Evolutionary conservation across 2,113 vertebrate genomes (phyloP), one percentile per base, ranked within the genome.

Genomic region (Fregetta grallaria): DNA sequence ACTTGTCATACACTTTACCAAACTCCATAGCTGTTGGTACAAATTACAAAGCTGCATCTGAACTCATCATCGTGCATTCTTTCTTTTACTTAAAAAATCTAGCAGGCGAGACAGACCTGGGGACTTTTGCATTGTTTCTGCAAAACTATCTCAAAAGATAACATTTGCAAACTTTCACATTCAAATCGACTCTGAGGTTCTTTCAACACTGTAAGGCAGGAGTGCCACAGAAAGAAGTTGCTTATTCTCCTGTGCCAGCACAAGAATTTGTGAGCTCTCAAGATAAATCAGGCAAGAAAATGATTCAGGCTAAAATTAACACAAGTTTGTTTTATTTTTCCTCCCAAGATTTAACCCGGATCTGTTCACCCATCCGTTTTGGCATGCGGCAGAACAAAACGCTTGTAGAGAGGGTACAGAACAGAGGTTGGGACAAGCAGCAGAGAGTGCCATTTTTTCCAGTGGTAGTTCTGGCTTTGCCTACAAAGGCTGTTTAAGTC

Each of bases 361-460:
- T 61, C 30, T 74, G 74, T 36, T 87, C 71, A 86, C 15, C 59
- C 63, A 73, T 32, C 9, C 1, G 1, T 67, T 90, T 3, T 44
- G 23, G 32, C 19, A 61, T 0, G 3, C 3, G 4, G 52, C 65
- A 97, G 66, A 89, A 36, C 22, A 68, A 79, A 88, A 83, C 7
- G 29, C 11, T 45, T 68, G 16, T n/a, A 30, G 32, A 74, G 32
- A 77, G 6, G 25, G 15, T 30, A 72, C 10, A 87, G 59, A 86
- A 44, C 21, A n/a, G 34, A 80, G 50, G 15, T 0, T 67, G 70
- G 59, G 56, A 94, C 27, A 62, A 53, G 42, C 50, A 71, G 2
- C 1, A 30, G n/a, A 67, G 21, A 2, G 15, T 1, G 2, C 4
- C 38, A 19, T 34, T 15, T 66, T 63, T n/a, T 70, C 16, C 0